Base-by-base conservation (phyloP, 2,888 invertebrate species). In the Hypercompe scribonia region DNA sequence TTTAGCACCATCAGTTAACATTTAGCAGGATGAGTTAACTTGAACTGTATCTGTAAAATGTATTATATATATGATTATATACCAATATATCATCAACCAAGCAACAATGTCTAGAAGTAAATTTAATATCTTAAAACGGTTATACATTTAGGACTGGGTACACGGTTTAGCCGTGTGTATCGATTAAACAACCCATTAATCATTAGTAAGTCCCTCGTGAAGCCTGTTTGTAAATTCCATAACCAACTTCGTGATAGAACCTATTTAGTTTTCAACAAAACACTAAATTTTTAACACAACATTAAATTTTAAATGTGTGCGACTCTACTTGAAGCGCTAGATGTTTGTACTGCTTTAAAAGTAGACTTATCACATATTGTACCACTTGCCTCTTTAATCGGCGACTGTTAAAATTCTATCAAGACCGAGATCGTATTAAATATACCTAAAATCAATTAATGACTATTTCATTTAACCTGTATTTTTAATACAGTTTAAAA, bases 331-430 rank as follows among this genome's bases (percentile, higher is more conserved):
- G n/a, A n/a, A n/a, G n/a, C n/a, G n/a, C n/a, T n/a, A n/a, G n/a
- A n/a, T n/a, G n/a, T n/a, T n/a, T n/a, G n/a, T n/a, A n/a, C n/a
- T n/a, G n/a, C n/a, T 88, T 88, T 85, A 76, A 88, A 89, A 90
- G 87, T 87, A 84, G 84, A 74, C 77, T 77, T 82, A 79, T 82
- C 79, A 78, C 84, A 80, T 83, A 83, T 88, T 89, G 86, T 80
- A 79, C 80, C 68, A 79, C 89, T 85, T 21, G 66, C 68, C 71
- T 46, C 5, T 42, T 42, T 42, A 71, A 67, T 58, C 63, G 70
- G 75, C 75, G 81, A 87, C 88, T 87, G 87, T 82, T 85, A 81
- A 83, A 90, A 89, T 90, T 90, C 89, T 89, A 89, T 89, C 81
- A 10, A 7, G 15, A n/a, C 7, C 5, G 72, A 86, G 81, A 80